Evolutionary conservation across 2,888 invertebrate species (phyloP).

Genomic region (Hesperia comma): DNA sequence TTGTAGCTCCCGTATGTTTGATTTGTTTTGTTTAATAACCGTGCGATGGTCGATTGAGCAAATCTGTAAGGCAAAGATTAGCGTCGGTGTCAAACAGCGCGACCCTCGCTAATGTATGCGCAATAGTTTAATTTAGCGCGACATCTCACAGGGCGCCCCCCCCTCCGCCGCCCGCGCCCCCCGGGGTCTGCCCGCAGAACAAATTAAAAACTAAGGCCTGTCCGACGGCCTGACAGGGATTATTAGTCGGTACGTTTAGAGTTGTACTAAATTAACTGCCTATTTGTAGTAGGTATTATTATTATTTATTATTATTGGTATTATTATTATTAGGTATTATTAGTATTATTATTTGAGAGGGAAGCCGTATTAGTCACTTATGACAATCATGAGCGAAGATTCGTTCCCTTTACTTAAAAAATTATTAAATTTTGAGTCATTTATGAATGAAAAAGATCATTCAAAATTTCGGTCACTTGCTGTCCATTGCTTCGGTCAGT

Average conservation of each 20-base stretch:
- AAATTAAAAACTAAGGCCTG: slow-evolving; percentile 31
- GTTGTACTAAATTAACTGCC: neutral
- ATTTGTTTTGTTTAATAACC: slow-evolving; percentile 4
- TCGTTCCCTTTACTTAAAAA: no score
- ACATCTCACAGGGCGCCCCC: slow-evolving; percentile 48
- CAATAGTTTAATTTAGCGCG: slow-evolving; percentile 66
- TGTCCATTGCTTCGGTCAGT: no score
- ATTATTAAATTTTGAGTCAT: neutral
- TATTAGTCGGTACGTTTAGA: neutral
- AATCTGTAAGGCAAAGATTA: slow-evolving; percentile 29
- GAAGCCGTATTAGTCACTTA: no score
- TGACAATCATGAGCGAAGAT: no score
- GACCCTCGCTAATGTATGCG: slow-evolving; percentile 54
- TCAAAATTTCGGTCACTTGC: no score
- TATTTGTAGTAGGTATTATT: no score
- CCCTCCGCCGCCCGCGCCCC: neutral
- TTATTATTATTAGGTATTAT: no score
- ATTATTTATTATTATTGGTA: no score
- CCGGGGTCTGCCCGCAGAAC: slow-evolving; percentile 7
- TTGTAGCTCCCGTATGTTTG: neutral
- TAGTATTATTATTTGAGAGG: no score
- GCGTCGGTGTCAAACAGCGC: slow-evolving; percentile 25
- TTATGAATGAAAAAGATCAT: neutral
- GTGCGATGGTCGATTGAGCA: slow-evolving; percentile 8
- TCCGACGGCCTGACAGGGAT: neutral